Evolutionary conservation across 2,113 vertebrate species (phyloP).

Genomic region (Malurus elegans): DNA sequence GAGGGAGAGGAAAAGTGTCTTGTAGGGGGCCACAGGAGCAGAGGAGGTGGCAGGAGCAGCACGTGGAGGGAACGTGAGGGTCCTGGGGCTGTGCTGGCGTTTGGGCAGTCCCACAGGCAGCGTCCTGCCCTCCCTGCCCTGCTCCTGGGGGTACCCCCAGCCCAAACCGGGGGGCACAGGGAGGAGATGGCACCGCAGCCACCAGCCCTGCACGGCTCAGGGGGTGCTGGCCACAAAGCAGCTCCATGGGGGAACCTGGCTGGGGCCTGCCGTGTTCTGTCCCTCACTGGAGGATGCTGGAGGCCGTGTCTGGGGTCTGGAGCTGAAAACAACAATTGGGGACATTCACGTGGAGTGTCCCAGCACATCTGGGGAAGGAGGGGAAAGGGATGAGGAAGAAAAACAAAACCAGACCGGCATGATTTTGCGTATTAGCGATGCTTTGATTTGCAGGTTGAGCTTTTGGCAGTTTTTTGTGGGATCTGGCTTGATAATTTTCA

Average conservation of each 20-base stretch:
- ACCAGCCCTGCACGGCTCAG: background rate
- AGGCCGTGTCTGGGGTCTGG: rapidly evolving
- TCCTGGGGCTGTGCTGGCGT: rapidly evolving
- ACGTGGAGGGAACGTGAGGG: background rate
- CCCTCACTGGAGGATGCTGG: background rate
- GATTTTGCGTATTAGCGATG: rapidly evolving
- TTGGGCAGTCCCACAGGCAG: background rate
- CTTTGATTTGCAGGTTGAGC: rapidly evolving
- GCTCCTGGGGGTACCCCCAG: background rate
- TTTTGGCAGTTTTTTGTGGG: background rate
- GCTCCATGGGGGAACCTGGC: rapidly evolving
- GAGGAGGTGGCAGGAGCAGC: background rate
- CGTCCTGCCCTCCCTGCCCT: background rate
- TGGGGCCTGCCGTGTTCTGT: background rate
- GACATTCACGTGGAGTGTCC: background rate
- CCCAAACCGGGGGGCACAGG: rapidly evolving
- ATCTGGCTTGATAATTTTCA: background rate
- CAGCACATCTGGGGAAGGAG: background rate
- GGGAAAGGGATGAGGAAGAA: background rate
- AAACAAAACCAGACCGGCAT: background rate
- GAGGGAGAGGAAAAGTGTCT: background rate
- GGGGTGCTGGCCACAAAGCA: background rate
- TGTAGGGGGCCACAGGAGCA: background rate
- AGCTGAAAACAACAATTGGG: background rate
- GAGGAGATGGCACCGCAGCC: rapidly evolving